Percentiles rank a stretch among this genome's conserved stretches.
These are phyloP conservation scores for Apostichopus parvimensis DNA, from an alignment of 35 echinoderm and acorn worm genomes.

Conservation along the genomic window DNA sequence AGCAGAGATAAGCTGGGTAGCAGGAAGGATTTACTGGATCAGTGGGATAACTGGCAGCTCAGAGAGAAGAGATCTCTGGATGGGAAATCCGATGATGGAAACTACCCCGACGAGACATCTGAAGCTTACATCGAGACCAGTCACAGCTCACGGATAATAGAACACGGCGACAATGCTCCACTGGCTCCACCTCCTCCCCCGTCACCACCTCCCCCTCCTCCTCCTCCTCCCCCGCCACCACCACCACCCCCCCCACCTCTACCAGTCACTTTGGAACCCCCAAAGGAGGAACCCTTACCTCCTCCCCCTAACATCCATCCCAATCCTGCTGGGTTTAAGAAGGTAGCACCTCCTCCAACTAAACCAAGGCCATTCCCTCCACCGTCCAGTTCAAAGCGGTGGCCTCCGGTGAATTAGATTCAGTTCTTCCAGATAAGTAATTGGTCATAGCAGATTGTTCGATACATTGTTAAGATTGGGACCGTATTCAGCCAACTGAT, in stretches of 20 bases:
- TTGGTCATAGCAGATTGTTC: too few species aligned
- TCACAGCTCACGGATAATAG: not conserved
- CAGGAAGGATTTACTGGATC: slow-evolving; percentile 20
- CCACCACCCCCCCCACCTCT: not conserved
- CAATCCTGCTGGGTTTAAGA: not conserved
- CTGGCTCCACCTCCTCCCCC: slow-evolving; percentile 28
- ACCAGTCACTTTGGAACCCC: not conserved
- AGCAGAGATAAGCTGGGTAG: not conserved
- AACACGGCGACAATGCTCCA: not conserved
- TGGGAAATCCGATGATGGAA: slow-evolving; percentile 47
- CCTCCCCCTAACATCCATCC: not conserved
- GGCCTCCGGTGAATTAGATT: not conserved
- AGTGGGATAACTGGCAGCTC: slow-evolving; percentile 51
- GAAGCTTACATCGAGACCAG: slow-evolving; percentile 28
- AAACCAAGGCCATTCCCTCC: slow-evolving; percentile 28
- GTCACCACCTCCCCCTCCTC: not conserved
- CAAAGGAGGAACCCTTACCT: not conserved
- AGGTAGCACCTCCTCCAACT: slow-evolving; percentile 16
- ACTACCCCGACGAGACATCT: slow-evolving; percentile 25
- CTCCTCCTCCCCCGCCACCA: not conserved
- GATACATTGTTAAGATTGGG: too few species aligned
- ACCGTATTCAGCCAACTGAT: too few species aligned
- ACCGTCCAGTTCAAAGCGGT: slow-evolving; percentile 9
- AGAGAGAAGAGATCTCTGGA: slow-evolving; percentile 34
- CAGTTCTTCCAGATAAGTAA: not conserved